Percentiles rank a stretch among this genome's conserved stretches.
phyloP scores from a whole-genome alignment of 2,888 invertebrate genomes.

The Pantelozetes paolii region DNA sequence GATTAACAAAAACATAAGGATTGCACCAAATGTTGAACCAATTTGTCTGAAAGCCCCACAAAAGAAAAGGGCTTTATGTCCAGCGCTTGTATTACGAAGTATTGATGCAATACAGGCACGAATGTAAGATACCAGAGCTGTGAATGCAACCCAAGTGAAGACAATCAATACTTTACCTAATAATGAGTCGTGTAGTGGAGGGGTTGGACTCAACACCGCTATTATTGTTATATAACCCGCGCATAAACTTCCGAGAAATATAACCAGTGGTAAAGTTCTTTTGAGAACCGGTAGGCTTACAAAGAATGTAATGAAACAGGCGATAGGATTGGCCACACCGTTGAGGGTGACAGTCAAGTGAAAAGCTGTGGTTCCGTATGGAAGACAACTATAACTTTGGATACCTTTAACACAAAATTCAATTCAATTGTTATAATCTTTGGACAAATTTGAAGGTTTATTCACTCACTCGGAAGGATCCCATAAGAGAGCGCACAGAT shows the following conservation, averaged over 20 bases:
- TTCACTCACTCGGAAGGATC: conserved; percentile 61
- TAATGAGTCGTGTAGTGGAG: conserved; percentile 61
- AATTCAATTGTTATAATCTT: too few relatives aligned
- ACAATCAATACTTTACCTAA: conserved; percentile 65
- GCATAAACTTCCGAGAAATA: conserved; percentile 56
- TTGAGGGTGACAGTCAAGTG: conserved; percentile 71
- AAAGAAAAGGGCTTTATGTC: conserved; percentile 70
- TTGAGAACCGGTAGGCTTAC: conserved; percentile 54
- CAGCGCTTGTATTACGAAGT: conserved; percentile 61
- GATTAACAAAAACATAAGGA: too few relatives aligned
- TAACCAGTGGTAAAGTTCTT: conserved; percentile 49
- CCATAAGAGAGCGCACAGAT: conserved; percentile 71
- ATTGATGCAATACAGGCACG: conserved; percentile 72
- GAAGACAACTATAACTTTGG: conserved; percentile 73
- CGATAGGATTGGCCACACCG: conserved; percentile 73
- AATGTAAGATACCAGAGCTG: conserved; percentile 67
- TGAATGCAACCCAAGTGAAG: conserved; percentile 64
- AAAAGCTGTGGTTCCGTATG: conserved; percentile 72
- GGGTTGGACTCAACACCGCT: conserved; percentile 68
- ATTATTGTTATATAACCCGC: conserved; percentile 66
- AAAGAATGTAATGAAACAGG: conserved; percentile 62
- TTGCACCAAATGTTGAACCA: conserved; percentile 70
- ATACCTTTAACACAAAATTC: too few relatives aligned
- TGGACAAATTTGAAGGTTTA: too few relatives aligned
- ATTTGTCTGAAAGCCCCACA: conserved; percentile 70